Evolutionary conservation across 2,888 invertebrate species (phyloP).

Genomic region (Orthosia gracilis): DNA sequence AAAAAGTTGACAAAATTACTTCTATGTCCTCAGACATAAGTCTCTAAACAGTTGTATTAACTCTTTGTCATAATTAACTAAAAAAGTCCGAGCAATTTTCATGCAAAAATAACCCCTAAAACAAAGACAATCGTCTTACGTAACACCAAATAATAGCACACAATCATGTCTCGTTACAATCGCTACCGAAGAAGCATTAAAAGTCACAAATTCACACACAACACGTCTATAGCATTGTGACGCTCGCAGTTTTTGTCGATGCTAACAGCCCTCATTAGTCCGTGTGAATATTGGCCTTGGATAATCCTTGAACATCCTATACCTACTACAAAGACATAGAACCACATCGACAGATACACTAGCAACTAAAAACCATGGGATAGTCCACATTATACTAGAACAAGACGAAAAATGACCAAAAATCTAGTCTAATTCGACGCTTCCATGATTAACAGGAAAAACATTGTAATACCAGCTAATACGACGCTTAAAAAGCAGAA

Average conservation of each 20-base stretch:
- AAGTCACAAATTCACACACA: not conserved
- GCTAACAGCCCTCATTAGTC: constrained; percentile 71
- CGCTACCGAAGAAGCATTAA: constrained; percentile 18
- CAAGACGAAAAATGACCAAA: not conserved
- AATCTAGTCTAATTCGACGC: not conserved
- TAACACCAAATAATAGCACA: constrained; percentile 21
- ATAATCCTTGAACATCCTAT: no score
- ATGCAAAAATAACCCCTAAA: not conserved
- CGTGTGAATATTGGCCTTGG: constrained; percentile 35
- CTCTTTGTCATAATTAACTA: no score
- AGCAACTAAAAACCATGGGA: not conserved
- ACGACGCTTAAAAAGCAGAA: constrained; percentile 35
- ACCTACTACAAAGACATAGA: not conserved
- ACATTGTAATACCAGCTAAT: constrained; percentile 38
- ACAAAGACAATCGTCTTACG: not conserved
- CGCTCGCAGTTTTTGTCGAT: not conserved
- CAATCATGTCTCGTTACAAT: constrained; percentile 17
- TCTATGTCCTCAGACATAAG: no score
- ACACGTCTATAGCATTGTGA: constrained; percentile 7
- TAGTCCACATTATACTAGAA: not conserved
- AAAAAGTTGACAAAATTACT: no score
- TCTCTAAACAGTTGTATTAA: no score
- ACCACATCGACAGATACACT: not conserved
- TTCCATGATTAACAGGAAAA: not conserved
- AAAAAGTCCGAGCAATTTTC: no score